These are phyloP conservation scores for Porites evermanni DNA, from an alignment of 92 coral and sea anemone genomes.

Conservation along the genomic window DNA sequence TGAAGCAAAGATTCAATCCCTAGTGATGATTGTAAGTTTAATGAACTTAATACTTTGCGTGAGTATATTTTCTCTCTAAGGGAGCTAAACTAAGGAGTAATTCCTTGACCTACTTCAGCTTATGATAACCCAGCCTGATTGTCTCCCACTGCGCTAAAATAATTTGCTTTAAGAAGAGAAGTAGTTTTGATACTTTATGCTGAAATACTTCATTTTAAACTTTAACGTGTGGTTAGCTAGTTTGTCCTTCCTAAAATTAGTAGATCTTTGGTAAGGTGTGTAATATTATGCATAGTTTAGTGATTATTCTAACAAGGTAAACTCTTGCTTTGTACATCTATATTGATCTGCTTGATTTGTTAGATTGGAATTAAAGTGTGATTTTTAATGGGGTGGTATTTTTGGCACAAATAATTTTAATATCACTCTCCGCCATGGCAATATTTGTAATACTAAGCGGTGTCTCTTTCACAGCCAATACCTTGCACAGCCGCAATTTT, in stretches of 20 bases:
- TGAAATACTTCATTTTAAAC: too few relatives aligned
- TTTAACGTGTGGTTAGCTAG: too few relatives aligned
- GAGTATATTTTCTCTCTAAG: too few relatives aligned
- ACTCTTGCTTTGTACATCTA: background rate
- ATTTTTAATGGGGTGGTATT: background rate
- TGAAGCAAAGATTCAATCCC: too few relatives aligned
- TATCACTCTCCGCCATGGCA: background rate
- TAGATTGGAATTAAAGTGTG: conserved; percentile 16
- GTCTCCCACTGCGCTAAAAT: too few relatives aligned
- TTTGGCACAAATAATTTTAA: background rate
- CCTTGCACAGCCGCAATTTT: background rate
- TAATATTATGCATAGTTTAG: conserved; percentile 1
- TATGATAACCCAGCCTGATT: too few relatives aligned
- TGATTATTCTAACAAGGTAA: conserved; percentile 11
- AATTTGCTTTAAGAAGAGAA: too few relatives aligned
- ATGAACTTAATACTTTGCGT: too few relatives aligned
- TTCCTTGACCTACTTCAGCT: too few relatives aligned
- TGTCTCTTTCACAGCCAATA: background rate
- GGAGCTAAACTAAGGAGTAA: too few relatives aligned
- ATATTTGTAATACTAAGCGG: background rate
- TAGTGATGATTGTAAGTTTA: too few relatives aligned
- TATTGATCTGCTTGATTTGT: conserved; percentile 27
- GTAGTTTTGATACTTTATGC: too few relatives aligned
- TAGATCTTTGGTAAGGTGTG: background rate
- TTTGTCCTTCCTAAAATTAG: background rate